Evolutionary conservation across 92 coral and sea anemone species (phyloP).

Genomic region (Porites rus): DNA sequence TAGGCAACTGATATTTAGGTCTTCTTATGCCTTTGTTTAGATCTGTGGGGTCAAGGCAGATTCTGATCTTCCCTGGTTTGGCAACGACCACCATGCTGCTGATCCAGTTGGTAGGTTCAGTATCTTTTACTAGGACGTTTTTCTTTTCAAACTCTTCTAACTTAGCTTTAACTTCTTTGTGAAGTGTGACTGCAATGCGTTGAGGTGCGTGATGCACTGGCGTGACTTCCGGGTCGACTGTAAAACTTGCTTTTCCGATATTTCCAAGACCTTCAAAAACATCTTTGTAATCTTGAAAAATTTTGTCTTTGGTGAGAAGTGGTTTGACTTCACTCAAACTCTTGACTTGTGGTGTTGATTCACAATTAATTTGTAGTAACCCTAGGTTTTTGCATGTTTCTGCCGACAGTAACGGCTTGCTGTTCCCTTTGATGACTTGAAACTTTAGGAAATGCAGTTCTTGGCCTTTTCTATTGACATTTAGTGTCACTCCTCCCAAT

Average conservation of each 20-base stretch:
- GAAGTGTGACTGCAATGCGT: conserved; percentile 45
- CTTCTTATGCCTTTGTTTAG: conserved; percentile 12
- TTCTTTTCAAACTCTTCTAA: conserved; percentile 59
- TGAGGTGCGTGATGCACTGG: conserved; percentile 55
- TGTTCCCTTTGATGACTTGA: conserved; percentile 46
- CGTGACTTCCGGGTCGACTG: conserved; percentile 30
- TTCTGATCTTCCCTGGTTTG: conserved; percentile 68
- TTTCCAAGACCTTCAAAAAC: conserved; percentile 71
- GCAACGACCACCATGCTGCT: conserved; percentile 44
- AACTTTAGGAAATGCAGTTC: conserved; percentile 35
- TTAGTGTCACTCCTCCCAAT: conserved; percentile 40
- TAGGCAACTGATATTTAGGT: conserved; percentile 44
- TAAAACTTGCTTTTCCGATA: conserved; percentile 58
- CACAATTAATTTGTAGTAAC: conserved; percentile 43
- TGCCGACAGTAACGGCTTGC: conserved; percentile 59
- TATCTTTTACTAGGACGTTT: conserved; percentile 47
- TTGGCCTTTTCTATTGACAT: conserved; percentile 4
- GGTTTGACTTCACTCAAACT: not conserved
- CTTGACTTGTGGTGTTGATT: conserved; percentile 7
- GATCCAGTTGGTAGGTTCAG: conserved; percentile 14
- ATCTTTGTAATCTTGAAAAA: conserved; percentile 29
- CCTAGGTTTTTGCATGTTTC: conserved; percentile 42
- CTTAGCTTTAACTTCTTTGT: conserved; percentile 63
- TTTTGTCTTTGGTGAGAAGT: conserved; percentile 49
- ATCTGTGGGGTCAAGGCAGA: conserved; percentile 65